phyloP scores from a whole-genome alignment of 2,797 vertebrate species.

The Eupleurogrammus muticus region DNA sequence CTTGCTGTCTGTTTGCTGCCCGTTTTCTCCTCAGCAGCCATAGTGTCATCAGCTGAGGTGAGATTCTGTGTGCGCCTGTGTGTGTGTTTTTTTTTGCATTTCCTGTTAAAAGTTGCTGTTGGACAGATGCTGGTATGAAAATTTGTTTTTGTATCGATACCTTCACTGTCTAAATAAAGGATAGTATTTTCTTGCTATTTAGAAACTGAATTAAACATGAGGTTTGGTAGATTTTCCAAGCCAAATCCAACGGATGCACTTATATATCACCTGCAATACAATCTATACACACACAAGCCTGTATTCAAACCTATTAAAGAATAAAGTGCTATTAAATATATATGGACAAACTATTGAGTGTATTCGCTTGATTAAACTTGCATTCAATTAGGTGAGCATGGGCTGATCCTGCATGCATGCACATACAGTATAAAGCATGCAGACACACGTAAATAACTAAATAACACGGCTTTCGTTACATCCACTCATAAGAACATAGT shows the following conservation, averaged over 20 bases:
- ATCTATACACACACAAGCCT: neutral
- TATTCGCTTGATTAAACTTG: neutral
- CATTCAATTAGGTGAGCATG: constrained; percentile 1
- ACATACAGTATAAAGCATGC: neutral
- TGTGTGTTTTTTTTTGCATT: constrained; percentile 9
- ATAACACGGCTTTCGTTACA: too few species aligned
- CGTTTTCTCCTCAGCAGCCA: constrained; percentile 19
- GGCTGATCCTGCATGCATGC: constrained; percentile 3
- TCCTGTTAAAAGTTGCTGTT: constrained; percentile 9
- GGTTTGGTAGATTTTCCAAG: neutral
- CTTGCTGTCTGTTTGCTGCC: constrained; percentile 38
- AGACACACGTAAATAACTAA: neutral
- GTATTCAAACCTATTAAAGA: constrained; percentile 11
- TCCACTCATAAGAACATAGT: neutral
- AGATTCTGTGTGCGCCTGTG: neutral
- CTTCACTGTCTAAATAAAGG: constrained; percentile 1
- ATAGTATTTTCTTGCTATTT: neutral
- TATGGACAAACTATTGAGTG: neutral
- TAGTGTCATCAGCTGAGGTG: constrained; percentile 20
- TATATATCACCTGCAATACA: neutral
- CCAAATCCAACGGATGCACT: neutral
- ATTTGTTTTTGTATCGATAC: constrained; percentile 9
- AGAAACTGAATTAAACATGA: neutral
- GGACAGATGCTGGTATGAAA: constrained; percentile 11
- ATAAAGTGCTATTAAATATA: constrained; percentile 15